Percentiles rank a stretch among this genome's conserved stretches.
These are phyloP conservation scores for Phyto melanocephala DNA, from an alignment of 2,888 invertebrate species.

Conservation along the genomic window DNA sequence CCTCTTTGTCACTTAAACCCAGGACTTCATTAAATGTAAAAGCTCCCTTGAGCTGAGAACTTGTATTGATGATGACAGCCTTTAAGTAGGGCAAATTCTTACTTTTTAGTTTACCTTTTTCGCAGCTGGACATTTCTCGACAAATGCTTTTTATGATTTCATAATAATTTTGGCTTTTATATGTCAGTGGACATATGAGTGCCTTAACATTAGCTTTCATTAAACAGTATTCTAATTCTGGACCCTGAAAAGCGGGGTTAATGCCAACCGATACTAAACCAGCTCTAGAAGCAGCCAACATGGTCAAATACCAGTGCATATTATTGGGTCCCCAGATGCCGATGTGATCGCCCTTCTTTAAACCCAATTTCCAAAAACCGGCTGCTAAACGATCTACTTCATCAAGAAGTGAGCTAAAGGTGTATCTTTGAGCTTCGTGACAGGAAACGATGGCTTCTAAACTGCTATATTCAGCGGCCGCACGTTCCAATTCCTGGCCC, in stretches of 20 bases:
- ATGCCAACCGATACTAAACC: slow-evolving; percentile 87
- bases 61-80: slow-evolving; percentile 81
- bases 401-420: slow-evolving; percentile 80
- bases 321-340: slow-evolving; percentile 90
- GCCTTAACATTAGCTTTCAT: slow-evolving; percentile 85
- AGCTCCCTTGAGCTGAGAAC: slow-evolving; percentile 78
- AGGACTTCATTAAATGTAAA: slow-evolving; percentile 79
- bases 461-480: slow-evolving; percentile 80
- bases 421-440: slow-evolving; percentile 80
- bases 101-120: slow-evolving; percentile 79
- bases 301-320: slow-evolving; percentile 86
- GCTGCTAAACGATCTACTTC: slow-evolving; percentile 84
- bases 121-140: slow-evolving; percentile 80
- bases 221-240: slow-evolving; percentile 86
- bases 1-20: slow-evolving; percentile 67
- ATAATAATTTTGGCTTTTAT: slow-evolving; percentile 84
- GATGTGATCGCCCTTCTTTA: slow-evolving; percentile 85
- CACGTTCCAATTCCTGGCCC: slow-evolving; percentile 81
- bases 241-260: slow-evolving; percentile 86
- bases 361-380: slow-evolving; percentile 84
- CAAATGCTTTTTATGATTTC: slow-evolving; percentile 82
- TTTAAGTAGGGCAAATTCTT: slow-evolving; percentile 80
- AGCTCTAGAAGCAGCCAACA: slow-evolving; percentile 85
- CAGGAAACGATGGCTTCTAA: slow-evolving; percentile 82
- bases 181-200: slow-evolving; percentile 83